Percentiles rank a stretch among this genome's conserved stretches.
phyloP scores from a whole-genome alignment of 1,140 invertebrate genomes.

The Drosophila sp. region DNA sequence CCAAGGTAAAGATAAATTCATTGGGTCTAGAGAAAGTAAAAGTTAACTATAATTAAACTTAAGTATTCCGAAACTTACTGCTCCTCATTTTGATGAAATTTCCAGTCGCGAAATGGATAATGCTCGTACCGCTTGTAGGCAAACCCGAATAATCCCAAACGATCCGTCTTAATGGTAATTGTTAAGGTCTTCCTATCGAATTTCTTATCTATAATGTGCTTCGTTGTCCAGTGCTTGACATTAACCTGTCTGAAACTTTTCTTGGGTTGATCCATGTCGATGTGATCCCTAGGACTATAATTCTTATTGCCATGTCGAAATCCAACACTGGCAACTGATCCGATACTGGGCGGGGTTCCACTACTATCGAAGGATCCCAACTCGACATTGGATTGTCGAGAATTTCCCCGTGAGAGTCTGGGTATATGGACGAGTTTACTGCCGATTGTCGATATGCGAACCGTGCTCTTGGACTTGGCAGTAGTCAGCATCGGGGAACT shows the following conservation, averaged over 20 bases:
- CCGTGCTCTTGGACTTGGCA: neutral
- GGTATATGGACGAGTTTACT: neutral
- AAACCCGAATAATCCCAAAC: constrained; percentile 70
- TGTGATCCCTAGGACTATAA: neutral
- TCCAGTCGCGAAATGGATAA: constrained; percentile 72
- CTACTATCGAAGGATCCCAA: neutral
- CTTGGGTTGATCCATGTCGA: neutral
- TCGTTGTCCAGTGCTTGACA: constrained; percentile 70
- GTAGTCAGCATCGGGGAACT: too few relatives aligned
- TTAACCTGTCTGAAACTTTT: neutral
- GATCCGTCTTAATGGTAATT: constrained; percentile 67
- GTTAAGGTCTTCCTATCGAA: constrained; percentile 38
- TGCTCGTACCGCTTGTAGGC: constrained; percentile 68
- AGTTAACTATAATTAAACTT: neutral
- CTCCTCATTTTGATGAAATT: constrained; percentile 47
- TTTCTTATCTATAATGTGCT: constrained; percentile 45
- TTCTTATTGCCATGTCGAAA: neutral
- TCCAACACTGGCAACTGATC: neutral
- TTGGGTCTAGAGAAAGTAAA: constrained; percentile 21
- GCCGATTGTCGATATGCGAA: constrained; percentile 2
- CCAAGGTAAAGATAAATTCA: constrained; percentile 74
- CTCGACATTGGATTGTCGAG: neutral
- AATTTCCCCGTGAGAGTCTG: neutral
- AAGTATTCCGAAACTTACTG: constrained; percentile 43
- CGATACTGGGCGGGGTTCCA: neutral